Evolutionary conservation across 92 coral and sea anemone genomes (phyloP), one percentile per base, ranked within the genome.

Genomic region (Phenganax marumi): DNA sequence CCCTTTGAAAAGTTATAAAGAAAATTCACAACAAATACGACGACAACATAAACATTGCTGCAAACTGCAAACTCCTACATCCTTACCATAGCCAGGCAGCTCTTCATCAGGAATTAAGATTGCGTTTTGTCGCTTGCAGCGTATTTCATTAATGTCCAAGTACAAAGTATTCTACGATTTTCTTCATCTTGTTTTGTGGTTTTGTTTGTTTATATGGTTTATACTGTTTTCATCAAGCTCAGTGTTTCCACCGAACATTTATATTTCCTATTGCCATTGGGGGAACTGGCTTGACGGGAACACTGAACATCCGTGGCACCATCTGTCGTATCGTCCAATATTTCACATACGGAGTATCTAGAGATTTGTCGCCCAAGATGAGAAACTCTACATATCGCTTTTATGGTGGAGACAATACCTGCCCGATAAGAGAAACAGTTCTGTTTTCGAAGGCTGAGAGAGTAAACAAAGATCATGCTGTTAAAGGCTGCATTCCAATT

Each of bases 1-100:
- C 98, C 98, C 98, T 94, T 39, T 57, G 19, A 53, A 52, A 12
- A 78, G 77, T 69, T 53, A 58, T 24, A 75, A 78, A 75, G 25
- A 73, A 19, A 70, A 50, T 50, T 53, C 19, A 52, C 16, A 49
- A 48, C 11, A 5, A 48, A 71, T 19, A 49, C 55, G 19, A 72
- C 47, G 1, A 52, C 54, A 71, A 22, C 47, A 52, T 72, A 13
- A 0, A 0, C 26, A 13, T 26, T 57, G 43, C 5, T 33, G 43
- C 43, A 50, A 25, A 53, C 5, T 33, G 43, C 43, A 50, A 25
- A 53, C 18, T 24, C 12, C 43, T 52, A 23, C 12, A 57, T 11
- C 3, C 81, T 33, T 77, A 77, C 81, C 81, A 77, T 77, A 60
- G 81, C 81, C 22, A 77, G 64, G 46, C 81, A 77, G 81, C 81